Conservation (phyloP, 2,113 vertebrate genomes). For the Tachuris rubrigastra region DNA sequence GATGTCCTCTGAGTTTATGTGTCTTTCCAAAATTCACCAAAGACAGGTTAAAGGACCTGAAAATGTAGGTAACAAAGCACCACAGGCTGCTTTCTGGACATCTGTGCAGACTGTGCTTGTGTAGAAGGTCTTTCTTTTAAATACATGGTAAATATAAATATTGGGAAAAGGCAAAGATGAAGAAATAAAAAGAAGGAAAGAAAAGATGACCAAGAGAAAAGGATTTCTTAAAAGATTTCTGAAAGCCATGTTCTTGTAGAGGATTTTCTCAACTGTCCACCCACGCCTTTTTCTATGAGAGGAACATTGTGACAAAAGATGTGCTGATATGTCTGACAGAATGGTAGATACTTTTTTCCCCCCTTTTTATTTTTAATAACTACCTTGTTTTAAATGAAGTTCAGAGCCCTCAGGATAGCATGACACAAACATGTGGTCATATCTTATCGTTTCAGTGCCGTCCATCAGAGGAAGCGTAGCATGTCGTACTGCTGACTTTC, state of each 20-base stretch:
- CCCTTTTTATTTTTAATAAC: background rate
- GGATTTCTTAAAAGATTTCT: background rate
- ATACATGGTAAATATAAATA: background rate
- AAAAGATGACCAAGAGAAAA: background rate
- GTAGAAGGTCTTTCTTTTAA: background rate
- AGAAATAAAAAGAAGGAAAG: background rate
- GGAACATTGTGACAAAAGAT: background rate
- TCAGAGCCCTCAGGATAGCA: background rate
- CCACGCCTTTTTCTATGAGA: background rate
- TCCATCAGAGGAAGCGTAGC: background rate
- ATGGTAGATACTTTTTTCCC: background rate
- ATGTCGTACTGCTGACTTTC: background rate
- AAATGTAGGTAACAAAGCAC: background rate
- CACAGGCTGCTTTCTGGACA: background rate
- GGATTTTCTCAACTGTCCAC: background rate
- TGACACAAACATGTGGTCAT: background rate
- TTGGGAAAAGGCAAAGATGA: background rate
- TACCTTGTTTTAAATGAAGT: background rate
- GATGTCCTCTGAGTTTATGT: background rate
- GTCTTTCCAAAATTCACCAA: background rate
- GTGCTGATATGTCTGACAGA: rapidly evolving
- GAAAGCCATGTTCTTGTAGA: background rate
- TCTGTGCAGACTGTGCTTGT: background rate
- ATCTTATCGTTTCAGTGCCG: background rate
- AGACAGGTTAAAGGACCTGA: background rate